Evolutionary conservation across 1,140 invertebrate species (phyloP), one percentile per base, ranked within the genome.

Genomic region (Amphibalanus amphitrite): DNA sequence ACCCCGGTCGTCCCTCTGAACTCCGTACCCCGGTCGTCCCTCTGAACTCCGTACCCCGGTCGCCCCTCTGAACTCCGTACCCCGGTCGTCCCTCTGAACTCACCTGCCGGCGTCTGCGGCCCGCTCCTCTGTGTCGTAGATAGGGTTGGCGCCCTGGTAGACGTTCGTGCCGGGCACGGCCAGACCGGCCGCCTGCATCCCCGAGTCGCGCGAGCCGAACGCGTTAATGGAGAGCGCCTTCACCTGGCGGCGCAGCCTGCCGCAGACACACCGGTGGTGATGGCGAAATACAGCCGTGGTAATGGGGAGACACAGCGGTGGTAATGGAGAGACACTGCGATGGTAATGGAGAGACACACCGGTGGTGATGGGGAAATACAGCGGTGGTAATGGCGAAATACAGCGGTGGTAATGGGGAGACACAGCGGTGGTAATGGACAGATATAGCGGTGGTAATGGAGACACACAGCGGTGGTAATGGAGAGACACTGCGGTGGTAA

Each of bases 151-250:
- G 33, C 87, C 87, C 77, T 87, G 85, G 0, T 82, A 77, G 3
- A 87, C 83, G 80, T 88, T 85, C 75, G 86, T 87, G 47, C 83
- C 86, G 20, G 87, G 88, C 23, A 86, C 82, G 25, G 78, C 78
- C 3, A 78, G 76, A 69, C 83, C 84, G 71, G 82, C 80, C 70
- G 82, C 75, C 80, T 85, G 84, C 15, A 85, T 75, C 70, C 82
- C 83, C 0, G 85, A 85, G 28, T 85, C 83, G 76, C 84, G 81
- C 0, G 86, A 86, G 1, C 84, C 86, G 78, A 85, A 86, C 73
- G 85, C 84, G 3, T 81, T 85, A 72, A 81, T 81, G 1, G 84
- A 84, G 30, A 87, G 77, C 28, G 76, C 76, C 76, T 73, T 72
- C 40, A 70, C 69, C 69, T 71, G 38, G 69, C 74, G 47, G 71